Evolutionary conservation across 2,888 invertebrate genomes (phyloP).

Genomic region (Hirtodrosophila trivittata): DNA sequence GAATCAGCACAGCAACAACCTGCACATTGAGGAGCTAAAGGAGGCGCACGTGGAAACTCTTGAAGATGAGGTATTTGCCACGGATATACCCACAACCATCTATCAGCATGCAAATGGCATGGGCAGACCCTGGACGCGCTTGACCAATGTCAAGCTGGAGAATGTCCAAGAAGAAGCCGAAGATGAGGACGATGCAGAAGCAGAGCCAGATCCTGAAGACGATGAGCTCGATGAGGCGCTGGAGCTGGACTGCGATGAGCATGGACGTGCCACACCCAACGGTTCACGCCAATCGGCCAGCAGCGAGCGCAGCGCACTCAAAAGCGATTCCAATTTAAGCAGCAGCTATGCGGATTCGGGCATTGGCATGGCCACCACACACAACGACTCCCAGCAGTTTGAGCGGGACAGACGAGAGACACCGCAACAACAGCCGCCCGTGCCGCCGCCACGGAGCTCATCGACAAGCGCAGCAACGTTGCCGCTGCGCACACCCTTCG

Average conservation of each 20-base stretch:
- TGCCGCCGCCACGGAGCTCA: slow-evolving; percentile 47
- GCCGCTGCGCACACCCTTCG: slow-evolving; percentile 65
- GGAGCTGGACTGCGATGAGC: slow-evolving; percentile 53
- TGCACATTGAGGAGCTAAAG: slow-evolving; percentile 65
- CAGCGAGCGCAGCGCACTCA: slow-evolving; percentile 70
- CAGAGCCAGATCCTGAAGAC: slow-evolving; percentile 46
- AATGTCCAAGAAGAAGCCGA: slow-evolving; percentile 79
- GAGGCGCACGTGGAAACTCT: slow-evolving; percentile 72
- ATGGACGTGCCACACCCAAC: slow-evolving; percentile 33
- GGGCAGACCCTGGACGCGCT: slow-evolving; percentile 62
- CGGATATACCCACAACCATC: slow-evolving; percentile 68
- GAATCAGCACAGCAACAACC: slow-evolving; percentile 13
- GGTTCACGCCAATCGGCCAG: slow-evolving; percentile 65
- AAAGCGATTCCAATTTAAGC: slow-evolving; percentile 81
- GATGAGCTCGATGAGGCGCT: slow-evolving; percentile 63
- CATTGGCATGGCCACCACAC: slow-evolving; percentile 51
- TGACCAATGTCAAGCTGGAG: slow-evolving; percentile 75
- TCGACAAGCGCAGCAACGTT: slow-evolving; percentile 17
- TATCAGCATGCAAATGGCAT: slow-evolving; percentile 58
- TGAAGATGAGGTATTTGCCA: slow-evolving; percentile 63
- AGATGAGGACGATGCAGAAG: slow-evolving; percentile 58
- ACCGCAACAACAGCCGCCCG: slow-evolving; percentile 26
- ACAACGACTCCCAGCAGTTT: slow-evolving; percentile 15
- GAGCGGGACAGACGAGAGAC: slow-evolving; percentile 13
- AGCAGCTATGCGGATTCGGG: slow-evolving; percentile 82